phyloP scores from a whole-genome alignment of 37 sponge, comb jelly and placozoan species.

The Oopsacas minuta region DNA sequence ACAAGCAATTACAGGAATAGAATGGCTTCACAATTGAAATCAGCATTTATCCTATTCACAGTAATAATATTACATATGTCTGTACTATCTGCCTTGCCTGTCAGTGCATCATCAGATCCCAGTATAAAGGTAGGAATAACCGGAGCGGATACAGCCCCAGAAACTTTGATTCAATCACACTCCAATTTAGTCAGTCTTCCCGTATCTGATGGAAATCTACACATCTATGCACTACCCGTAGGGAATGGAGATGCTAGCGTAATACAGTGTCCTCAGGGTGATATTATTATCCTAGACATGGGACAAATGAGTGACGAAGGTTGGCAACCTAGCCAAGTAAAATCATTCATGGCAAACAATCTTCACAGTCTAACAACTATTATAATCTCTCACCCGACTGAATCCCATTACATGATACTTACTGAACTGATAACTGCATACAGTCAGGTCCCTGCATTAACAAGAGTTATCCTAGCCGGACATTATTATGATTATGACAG shows the following conservation, averaged over 20 bases:
- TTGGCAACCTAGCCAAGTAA: background rate
- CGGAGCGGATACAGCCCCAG: background rate
- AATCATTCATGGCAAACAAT: background rate
- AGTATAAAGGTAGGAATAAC: background rate
- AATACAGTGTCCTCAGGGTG: conserved; percentile 28
- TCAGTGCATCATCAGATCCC: background rate
- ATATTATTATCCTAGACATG: conserved; percentile 22
- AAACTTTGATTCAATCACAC: background rate
- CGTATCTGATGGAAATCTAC: conserved; percentile 2
- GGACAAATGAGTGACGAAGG: conserved; percentile 22
- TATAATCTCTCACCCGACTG: conserved; percentile 25
- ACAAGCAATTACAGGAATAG: background rate
- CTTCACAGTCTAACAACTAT: background rate
- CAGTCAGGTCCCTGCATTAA: background rate
- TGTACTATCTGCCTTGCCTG: background rate
- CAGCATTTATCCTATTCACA: background rate
- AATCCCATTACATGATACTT: conserved; percentile 24
- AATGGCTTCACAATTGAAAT: background rate
- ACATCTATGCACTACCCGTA: conserved; percentile 27
- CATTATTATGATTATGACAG: background rate
- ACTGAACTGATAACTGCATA: background rate
- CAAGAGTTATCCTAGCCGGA: conserved; percentile 12
- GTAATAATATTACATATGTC: background rate
- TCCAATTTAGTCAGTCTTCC: background rate
- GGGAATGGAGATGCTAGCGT: conserved; percentile 37